Conservation (phyloP, 2,888 invertebrate species). For the Plusia festucae region DNA sequence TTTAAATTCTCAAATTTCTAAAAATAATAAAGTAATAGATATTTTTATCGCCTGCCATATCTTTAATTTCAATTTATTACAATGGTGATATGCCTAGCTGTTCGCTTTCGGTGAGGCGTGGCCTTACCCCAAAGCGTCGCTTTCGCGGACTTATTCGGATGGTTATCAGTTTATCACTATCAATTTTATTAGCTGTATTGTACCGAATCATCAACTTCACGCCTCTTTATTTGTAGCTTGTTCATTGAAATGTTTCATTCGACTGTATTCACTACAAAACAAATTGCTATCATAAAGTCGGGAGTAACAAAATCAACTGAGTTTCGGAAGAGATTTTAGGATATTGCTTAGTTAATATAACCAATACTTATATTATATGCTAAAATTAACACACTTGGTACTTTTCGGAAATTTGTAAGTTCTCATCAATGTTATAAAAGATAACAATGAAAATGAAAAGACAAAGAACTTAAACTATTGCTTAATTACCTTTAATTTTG, state of each 20-base stretch:
- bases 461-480: constrained; percentile 11
- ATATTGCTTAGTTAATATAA: background rate
- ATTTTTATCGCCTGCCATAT: background rate
- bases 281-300: background rate
- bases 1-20: no score
- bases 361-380: background rate
- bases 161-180: constrained; percentile 59
- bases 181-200: constrained; percentile 57
- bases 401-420: background rate
- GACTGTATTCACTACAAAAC: background rate
- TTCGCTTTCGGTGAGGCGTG: constrained; percentile 33
- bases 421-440: no score
- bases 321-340: background rate
- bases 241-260: constrained; percentile 22
- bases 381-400: background rate
- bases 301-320: background rate
- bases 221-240: constrained; percentile 20
- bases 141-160: constrained; percentile 49
- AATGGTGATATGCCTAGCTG: background rate
- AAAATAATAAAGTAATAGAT: no score
- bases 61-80: background rate
- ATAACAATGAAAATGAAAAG: constrained; percentile 19
- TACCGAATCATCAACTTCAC: constrained; percentile 38
- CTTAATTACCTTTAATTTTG: constrained; percentile 25
- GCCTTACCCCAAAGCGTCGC: constrained; percentile 16